Evolutionary conservation across 2,797 vertebrate genomes (phyloP), one percentile per base, ranked within the genome.

Genomic region (Chloroceryle inda): DNA sequence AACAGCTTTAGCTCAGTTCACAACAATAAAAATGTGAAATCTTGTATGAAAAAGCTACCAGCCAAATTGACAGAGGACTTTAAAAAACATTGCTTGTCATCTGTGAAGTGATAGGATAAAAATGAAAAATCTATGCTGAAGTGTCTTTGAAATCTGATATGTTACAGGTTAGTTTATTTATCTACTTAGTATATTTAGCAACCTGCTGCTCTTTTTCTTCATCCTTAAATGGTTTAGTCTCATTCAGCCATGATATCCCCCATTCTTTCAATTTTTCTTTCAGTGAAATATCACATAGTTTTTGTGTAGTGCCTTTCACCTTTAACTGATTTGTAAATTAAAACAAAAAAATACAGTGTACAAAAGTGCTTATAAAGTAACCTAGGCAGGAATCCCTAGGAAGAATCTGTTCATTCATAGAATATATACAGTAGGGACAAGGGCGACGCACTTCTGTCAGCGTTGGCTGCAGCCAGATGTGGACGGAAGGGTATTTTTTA

Each of bases 101-200:
- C 73, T 78, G 56, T 79, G 89, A 92, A 93, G 85, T 63, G 80
- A 84, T 3, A 37, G 75, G 16, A 76, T 49, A 88, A 94, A 95
- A 80, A 93, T 88, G 59, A 89, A 84, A 96, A 89, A 93, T 45
- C 85, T 88, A 72, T 71, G 50, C 42, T 22, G 40, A 91, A 52
- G n/a, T 58, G 37, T 83, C 77, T 61, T 71, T 85, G 92, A 95
- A 96, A 95, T 77, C 37, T 93, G 77, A 47, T 69, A 88, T n/a
- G 26, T 85, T 63, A 67, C 18, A 96, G 77, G 66, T 72, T 58
- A 13, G 29, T 61, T 88, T 91, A 94, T 83, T 90, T 95, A 90
- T 67, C 50, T 85, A 12, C 52, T 67, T 59, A 58, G 26, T 67
- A 71, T 56, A 67, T 73, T 74, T 79, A 89, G 35, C 63, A 95